Conservation (phyloP, 2,888 invertebrate genomes). For the Eristalinus aeneus region DNA sequence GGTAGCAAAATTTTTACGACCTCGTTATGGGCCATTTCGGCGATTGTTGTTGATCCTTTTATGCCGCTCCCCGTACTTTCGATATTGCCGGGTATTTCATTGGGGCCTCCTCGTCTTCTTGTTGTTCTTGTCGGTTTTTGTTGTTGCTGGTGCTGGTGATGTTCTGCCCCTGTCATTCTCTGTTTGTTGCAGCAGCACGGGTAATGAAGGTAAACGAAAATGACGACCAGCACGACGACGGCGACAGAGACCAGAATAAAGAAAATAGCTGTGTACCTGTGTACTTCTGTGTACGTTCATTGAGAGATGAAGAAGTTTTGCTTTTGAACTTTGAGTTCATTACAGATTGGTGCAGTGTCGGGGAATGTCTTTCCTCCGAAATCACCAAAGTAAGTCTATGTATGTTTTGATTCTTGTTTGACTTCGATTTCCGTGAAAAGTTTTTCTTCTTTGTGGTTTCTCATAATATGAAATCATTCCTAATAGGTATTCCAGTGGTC, state of each 20-base stretch:
- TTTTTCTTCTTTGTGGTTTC: slow-evolving; percentile 32
- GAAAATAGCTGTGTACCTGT: slow-evolving; percentile 21
- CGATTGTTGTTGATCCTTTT: slow-evolving; percentile 82
- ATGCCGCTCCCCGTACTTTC: slow-evolving; percentile 74
- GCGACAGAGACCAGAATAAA: slow-evolving; percentile 14
- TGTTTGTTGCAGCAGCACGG: slow-evolving; percentile 26
- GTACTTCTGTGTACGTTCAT: slow-evolving; percentile 39
- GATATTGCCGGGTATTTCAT: slow-evolving; percentile 67
- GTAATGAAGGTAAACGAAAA: slow-evolving; percentile 46
- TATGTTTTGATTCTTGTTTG: slow-evolving; percentile 60
- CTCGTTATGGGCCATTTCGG: slow-evolving; percentile 81
- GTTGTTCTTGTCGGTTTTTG: background rate
- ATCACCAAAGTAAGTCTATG: slow-evolving; percentile 58
- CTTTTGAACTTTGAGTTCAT: slow-evolving; percentile 41
- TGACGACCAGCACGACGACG: slow-evolving; percentile 37
- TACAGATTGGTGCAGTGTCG: slow-evolving; percentile 7
- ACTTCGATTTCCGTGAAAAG: slow-evolving; percentile 35
- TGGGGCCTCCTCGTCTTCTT: slow-evolving; percentile 9
- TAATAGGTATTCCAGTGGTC: background rate
- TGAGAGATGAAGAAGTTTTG: slow-evolving; percentile 41
- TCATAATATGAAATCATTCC: background rate
- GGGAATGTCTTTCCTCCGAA: slow-evolving; percentile 50
- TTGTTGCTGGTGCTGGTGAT: background rate
- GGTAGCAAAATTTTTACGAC: slow-evolving; percentile 81
- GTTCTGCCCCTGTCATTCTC: background rate